Evolutionary conservation across 2,888 invertebrate genomes (phyloP), one percentile per base, ranked within the genome.

Genomic region (Yponomeuta cagnagella): DNA sequence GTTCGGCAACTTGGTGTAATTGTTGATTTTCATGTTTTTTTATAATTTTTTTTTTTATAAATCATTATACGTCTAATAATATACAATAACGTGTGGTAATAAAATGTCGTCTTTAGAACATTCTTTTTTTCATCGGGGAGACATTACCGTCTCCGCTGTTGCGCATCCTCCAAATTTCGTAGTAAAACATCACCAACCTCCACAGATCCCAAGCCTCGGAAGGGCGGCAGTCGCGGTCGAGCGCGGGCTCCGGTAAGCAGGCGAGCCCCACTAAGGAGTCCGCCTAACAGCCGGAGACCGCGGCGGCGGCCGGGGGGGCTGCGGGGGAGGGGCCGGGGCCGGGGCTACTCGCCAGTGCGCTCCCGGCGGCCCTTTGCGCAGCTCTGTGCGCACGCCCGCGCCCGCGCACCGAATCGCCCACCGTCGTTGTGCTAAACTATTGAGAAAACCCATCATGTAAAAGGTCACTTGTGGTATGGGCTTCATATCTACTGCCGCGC

Each of bases 181-280:
- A 43, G 2, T 6, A 43, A 43, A 43, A 43, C 43, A 43, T 8
- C 43, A 8, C 43, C 43, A 70, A 43, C 63, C n/a, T 68, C 10
- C 69, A 10, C 79, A 92, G 92, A 80, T 90, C 89, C 15, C 86
- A 84, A 68, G 85, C 86, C n/a, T 81, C 90, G 1, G 90, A 87
- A 74, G 91, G 89, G 3, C 85, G 92, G 0, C 84, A 83, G 73
- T 89, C 89, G 74, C 88, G 92, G 30, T 80, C 87, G 1, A 90
- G 90, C 78, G 80, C 76, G 5, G 79, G 86, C 31, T 89, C 90
- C 9, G 63, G 73, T 71, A 89, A 90, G 83, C 87, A 83, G 68
- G 74, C 82, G 71, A 88, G 85, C 65, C 90, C 90, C 9, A 82
- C 81, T 2, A 88, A 88, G 77, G 92, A 92, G 72, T 86, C 90